Base-by-base conservation (phyloP, 2,113 vertebrate species). In the Podarcis raffonei region DNA sequence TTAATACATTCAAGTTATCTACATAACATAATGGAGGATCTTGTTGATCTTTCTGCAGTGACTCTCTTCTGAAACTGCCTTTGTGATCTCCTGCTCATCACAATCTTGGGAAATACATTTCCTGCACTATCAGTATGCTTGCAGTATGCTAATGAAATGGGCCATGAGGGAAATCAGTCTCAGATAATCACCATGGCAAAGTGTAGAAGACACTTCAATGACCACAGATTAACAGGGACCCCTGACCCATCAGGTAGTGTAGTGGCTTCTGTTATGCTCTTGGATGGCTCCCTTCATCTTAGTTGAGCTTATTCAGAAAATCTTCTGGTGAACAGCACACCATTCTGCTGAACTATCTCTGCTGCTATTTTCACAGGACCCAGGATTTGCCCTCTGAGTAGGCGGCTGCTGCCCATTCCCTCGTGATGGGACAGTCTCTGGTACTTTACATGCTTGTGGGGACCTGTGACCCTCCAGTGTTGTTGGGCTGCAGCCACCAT, bases 41-140 rank as follows among this genome's bases (percentile, higher is more conserved):
- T 59, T 30, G n/a, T 37, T 18, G 27, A 69, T 68, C 35, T 37
- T 42, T 39, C 16, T 69, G 57, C 32, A 74, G 35, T 74, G 72
- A 16, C 32, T 37, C 72, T 74, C 59, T 62, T 32, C 39, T 79
- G 48, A 53, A 79, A 27, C 25, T 79, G 20, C 72, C 42, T 48
- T 78, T 78, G 76, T 48, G 39, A 23, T 53, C 76, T 53, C 27
- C 25, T 78, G 39, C 25, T 78, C n/a, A 48, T 48, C 76, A 78
- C 25, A 53, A 37, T 42, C 42, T 48, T 78, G 76, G 39, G 76
- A 53, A 53, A 48, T 48, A 48, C 37, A 37, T 48, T 78, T 62
- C n/a, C n/a, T 84, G 48, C 27, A 32, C 48, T 57, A 59, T 72
- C 48, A 8, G n/a, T 84, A 71, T 72, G 48, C 18, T 93, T 81